A percentile compares a stretch with the other conserved stretches of the same genome.
These are phyloP conservation scores for Copidosoma floridanum DNA, from an alignment of 1,140 invertebrate species.

Conservation along the genomic window DNA sequence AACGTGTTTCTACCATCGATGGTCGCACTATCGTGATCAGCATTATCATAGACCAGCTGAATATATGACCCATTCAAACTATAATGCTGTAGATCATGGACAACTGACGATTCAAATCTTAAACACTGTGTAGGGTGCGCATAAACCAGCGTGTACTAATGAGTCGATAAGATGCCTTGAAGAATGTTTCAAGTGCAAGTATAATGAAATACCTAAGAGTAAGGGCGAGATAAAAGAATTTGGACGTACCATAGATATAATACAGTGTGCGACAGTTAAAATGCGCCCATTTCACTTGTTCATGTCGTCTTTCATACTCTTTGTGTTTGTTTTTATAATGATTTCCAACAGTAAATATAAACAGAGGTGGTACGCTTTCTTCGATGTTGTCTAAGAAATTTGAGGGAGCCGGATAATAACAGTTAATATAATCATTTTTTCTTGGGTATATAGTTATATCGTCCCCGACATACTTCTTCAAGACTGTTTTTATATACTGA, in stretches of 20 bases:
- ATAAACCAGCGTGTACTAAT: neutral
- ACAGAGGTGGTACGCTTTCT: too few species aligned
- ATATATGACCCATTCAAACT: neutral
- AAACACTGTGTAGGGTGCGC: neutral
- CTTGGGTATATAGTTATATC: too few species aligned
- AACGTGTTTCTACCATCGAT: constrained; percentile 30
- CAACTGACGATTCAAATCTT: too few species aligned
- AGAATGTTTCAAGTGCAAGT: constrained; percentile 11
- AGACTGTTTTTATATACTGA: too few species aligned
- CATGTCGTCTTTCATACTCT: neutral
- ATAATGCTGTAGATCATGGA: too few species aligned
- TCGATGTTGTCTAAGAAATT: too few species aligned
- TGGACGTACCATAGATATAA: neutral
- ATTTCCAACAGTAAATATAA: too few species aligned
- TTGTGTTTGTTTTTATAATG: too few species aligned
- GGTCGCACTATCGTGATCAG: constrained; percentile 26
- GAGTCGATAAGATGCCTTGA: constrained; percentile 10
- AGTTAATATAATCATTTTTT: too few species aligned
- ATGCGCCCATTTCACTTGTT: neutral
- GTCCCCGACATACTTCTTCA: too few species aligned
- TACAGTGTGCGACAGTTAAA: too few species aligned
- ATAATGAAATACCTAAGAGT: neutral
- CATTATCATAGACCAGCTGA: constrained; percentile 11
- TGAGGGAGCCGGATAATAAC: too few species aligned
- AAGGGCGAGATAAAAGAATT: neutral